These are phyloP conservation scores for Petrosia ficiformis DNA, from an alignment of 37 sponge, comb jelly and placozoan genomes.

Conservation along the genomic window DNA sequence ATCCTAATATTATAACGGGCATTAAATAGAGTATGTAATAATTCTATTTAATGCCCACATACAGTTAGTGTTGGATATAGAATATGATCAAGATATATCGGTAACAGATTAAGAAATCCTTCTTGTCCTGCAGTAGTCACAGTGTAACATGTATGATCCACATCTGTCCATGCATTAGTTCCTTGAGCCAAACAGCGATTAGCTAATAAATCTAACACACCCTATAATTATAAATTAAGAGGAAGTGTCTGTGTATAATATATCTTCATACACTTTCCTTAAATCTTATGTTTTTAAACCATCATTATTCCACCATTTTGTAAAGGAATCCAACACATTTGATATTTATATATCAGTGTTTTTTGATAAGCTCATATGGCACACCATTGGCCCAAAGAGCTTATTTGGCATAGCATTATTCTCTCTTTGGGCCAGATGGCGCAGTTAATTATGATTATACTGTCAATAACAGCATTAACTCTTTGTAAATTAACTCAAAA, in stretches of 20 bases:
- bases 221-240: conserved; percentile 56
- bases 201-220: conserved; percentile 87
- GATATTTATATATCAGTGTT: too few species aligned
- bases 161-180: conserved; percentile 98
- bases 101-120: conserved; percentile 91
- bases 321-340: too few species aligned
- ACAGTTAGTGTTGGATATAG: conserved; percentile 95
- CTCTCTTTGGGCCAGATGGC: too few species aligned
- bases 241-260: background rate
- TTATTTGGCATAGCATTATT: too few species aligned
- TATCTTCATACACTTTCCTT: background rate
- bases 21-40: background rate
- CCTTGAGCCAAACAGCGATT: conserved; percentile 93
- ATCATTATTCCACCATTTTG: too few species aligned
- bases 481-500: too few species aligned
- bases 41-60: background rate
- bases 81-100: conserved; percentile 95
- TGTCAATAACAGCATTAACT: too few species aligned
- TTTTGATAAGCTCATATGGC: too few species aligned
- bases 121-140: conserved; percentile 87
- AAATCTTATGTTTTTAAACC: too few species aligned
- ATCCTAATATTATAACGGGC: conserved; percentile 52
- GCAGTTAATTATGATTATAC: too few species aligned
- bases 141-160: conserved; percentile 97
- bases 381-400: too few species aligned